Conservation (phyloP, 2,888 invertebrate species). For the Hetaerina titia region DNA sequence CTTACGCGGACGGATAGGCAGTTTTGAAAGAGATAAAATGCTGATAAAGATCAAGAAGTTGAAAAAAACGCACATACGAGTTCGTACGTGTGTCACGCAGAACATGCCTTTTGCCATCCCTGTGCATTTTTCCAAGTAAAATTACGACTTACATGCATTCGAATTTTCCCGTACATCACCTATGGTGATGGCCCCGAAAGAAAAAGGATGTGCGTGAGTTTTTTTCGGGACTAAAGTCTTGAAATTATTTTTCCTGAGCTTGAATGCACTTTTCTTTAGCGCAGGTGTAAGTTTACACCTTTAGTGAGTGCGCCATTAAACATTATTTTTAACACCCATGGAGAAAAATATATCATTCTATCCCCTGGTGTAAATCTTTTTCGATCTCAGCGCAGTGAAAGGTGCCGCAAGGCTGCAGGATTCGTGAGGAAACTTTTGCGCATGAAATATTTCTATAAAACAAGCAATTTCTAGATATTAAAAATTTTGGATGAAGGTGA, state of each 20-base stretch:
- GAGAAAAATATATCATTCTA: conserved; percentile 8
- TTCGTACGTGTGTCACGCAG: not conserved
- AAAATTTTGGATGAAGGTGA: too few relatives aligned
- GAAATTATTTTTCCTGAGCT: not conserved
- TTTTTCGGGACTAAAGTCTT: not conserved
- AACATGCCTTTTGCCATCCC: not conserved
- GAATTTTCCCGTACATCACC: not conserved
- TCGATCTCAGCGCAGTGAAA: not conserved
- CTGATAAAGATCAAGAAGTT: not conserved
- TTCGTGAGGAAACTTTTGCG: too few relatives aligned
- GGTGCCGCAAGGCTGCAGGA: not conserved
- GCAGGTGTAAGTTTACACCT: not conserved
- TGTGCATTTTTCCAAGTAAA: not conserved
- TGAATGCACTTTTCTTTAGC: not conserved
- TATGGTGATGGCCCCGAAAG: not conserved
- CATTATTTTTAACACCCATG: conserved; percentile 14
- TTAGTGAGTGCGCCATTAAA: not conserved
- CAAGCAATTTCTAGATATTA: too few relatives aligned
- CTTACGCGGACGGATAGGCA: too few relatives aligned
- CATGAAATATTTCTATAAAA: too few relatives aligned
- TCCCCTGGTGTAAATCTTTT: not conserved
- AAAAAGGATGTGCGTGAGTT: not conserved
- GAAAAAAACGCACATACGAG: not conserved
- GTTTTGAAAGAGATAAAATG: too few relatives aligned
- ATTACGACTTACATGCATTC: not conserved